Evolutionary conservation across 1,140 invertebrate genomes (phyloP), one percentile per base, ranked within the genome.

Genomic region (Tyrophagus putrescentiae): DNA sequence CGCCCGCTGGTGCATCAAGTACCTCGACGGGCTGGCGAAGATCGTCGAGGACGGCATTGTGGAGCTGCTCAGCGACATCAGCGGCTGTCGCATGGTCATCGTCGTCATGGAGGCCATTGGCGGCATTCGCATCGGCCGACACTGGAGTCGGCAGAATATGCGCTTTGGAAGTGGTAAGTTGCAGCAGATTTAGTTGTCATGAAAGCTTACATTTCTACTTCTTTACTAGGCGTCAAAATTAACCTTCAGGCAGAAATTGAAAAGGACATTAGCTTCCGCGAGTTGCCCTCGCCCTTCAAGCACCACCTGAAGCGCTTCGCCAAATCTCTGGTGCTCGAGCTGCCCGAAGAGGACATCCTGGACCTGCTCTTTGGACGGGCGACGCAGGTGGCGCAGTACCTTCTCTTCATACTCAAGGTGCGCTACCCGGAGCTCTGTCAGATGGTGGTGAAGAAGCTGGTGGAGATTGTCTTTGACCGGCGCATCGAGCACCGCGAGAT

Each of bases 101-200:
- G 57, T 45, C 9, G 32, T 33, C 6, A 59, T 62, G n/a, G 61
- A 62, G 56, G 61, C 57, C 18, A 6, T 62, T 2, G 61, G 61
- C 28, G 63, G 63, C 23, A 53, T 64, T 57, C 36, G 60, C 1
- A 48, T 64, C 18, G 63, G 63, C 11, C 36, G 63, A 34, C 50
- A 62, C 52, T 62, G 60, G 60, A 57, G 25, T 28, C 27, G 63
- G 32, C 54, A 64, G 28, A 62, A 62, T n/a, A 64, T 64, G 54
- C 61, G 63, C 16, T 64, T 64, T 39, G 52, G 52, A 32, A 54
- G 25, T 33, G 52, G 52, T 54, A 54, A 13, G n/a, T 54, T 29
- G 25, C 6, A 53, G 18, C 3, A 31, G 1, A 54, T 54, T 54
- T 54, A 34, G n/a, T 2, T n/a, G 1, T 2, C 2, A 32, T 54